Conservation (phyloP, 1,140 invertebrate genomes). For the Diabrotica virgifera region DNA sequence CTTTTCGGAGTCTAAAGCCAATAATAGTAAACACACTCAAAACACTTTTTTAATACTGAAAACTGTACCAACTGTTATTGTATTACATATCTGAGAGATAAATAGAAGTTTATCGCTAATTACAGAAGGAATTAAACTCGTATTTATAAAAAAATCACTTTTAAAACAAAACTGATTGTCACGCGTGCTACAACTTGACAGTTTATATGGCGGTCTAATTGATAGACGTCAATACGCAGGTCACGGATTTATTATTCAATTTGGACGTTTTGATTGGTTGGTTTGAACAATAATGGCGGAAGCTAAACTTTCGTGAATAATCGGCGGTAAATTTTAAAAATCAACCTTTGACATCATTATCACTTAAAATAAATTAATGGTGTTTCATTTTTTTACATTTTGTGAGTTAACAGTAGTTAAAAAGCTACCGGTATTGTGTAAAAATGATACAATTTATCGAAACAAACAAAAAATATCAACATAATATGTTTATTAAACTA, state of each 20-base stretch:
- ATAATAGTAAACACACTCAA: not conserved
- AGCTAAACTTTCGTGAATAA: no score
- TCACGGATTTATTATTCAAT: conserved; percentile 11
- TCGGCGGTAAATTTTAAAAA: no score
- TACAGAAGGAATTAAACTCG: not conserved
- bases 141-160: conserved; percentile 9
- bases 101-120: not conserved
- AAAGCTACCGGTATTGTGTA: no score
- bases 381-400: no score
- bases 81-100: not conserved
- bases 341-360: no score
- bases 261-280: conserved; percentile 1
- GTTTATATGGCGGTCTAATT: conserved; percentile 41
- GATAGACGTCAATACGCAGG: conserved; percentile 12
- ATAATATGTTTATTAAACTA: no score
- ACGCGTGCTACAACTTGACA: conserved; percentile 37
- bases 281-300: not conserved
- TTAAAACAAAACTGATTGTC: conserved; percentile 16
- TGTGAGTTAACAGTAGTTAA: no score
- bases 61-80: not conserved
- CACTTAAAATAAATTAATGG: no score
- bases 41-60: not conserved
- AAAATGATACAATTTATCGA: no score
- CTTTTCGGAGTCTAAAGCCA: not conserved
- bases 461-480: no score